Conservation (phyloP, 1,140 invertebrate species). For the Ganaspis sp. region DNA sequence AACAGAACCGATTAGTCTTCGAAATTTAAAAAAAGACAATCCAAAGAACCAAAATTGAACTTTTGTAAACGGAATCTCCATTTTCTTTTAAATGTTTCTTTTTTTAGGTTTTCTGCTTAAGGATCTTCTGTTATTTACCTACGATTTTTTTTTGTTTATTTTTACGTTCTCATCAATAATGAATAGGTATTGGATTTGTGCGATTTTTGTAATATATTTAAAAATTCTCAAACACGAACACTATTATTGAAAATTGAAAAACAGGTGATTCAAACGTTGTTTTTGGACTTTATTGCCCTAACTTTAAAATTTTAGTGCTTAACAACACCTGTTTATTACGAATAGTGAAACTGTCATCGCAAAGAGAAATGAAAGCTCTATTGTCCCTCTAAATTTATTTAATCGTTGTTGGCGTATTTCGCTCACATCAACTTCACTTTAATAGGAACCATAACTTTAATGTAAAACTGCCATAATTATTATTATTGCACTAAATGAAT, state of each 20-base stretch:
- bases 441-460: not conserved
- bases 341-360: conserved; percentile 27
- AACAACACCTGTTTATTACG: conserved; percentile 4
- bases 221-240: too few species aligned
- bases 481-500: not conserved
- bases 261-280: not conserved
- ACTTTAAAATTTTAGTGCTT: conserved; percentile 42
- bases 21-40: too few species aligned
- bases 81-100: too few species aligned
- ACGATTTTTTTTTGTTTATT: too few species aligned
- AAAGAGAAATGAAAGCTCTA: conserved; percentile 30
- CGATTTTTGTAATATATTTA: too few species aligned
- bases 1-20: too few species aligned
- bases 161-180: too few species aligned
- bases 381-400: conserved; percentile 17
- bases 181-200: too few species aligned
- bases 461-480: not conserved
- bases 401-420: conserved; percentile 10
- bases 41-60: too few species aligned
- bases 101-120: too few species aligned
- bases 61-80: too few species aligned
- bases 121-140: too few species aligned
- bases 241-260: not conserved
- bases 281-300: not conserved
- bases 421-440: not conserved